Evolutionary conservation across 1,140 invertebrate species (phyloP).

Genomic region (Drosophila ironensis): DNA sequence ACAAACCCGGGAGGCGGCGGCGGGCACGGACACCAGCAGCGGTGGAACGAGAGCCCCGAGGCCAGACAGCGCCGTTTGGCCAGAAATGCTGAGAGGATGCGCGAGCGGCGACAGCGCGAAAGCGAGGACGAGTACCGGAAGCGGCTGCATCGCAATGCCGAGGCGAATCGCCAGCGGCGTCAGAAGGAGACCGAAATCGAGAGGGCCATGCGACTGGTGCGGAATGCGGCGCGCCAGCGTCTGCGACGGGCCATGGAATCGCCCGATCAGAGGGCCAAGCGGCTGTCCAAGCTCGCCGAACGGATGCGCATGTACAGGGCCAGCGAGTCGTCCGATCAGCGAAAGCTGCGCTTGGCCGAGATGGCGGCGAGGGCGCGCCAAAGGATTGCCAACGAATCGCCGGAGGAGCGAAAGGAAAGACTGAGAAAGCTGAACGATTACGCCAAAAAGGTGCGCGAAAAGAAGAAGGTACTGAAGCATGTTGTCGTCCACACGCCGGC

Average conservation of each 20-base stretch:
- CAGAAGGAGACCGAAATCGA: conserved; percentile 80
- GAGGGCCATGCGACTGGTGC: conserved; percentile 76
- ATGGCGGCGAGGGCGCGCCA: conserved; percentile 83
- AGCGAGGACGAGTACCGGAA: conserved; percentile 79
- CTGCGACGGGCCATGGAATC: conserved; percentile 82
- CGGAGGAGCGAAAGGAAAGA: conserved; percentile 83
- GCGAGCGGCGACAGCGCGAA: conserved; percentile 77
- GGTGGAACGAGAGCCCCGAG: conserved; percentile 81
- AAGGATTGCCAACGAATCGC: conserved; percentile 83
- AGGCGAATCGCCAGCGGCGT: conserved; percentile 76
- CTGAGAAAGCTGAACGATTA: conserved; percentile 82
- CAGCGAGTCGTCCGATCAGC: conserved; percentile 83
- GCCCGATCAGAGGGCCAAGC: conserved; percentile 82
- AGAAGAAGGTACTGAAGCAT: conserved; percentile 79
- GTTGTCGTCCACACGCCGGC: conserved; percentile 43
- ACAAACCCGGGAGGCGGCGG: no score
- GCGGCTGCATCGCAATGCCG: conserved; percentile 74
- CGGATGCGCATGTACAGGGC: conserved; percentile 79
- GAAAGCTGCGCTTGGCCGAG: conserved; percentile 82
- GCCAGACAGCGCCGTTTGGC: conserved; percentile 76
- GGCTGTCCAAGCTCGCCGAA: conserved; percentile 83
- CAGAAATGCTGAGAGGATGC: conserved; percentile 82
- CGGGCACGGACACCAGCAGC: conserved; percentile 68
- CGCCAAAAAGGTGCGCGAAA: conserved; percentile 82
- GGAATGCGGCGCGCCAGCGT: conserved; percentile 77